Conservation (phyloP, 2,797 vertebrate species). For the Emydoidea blandingii region DNA sequence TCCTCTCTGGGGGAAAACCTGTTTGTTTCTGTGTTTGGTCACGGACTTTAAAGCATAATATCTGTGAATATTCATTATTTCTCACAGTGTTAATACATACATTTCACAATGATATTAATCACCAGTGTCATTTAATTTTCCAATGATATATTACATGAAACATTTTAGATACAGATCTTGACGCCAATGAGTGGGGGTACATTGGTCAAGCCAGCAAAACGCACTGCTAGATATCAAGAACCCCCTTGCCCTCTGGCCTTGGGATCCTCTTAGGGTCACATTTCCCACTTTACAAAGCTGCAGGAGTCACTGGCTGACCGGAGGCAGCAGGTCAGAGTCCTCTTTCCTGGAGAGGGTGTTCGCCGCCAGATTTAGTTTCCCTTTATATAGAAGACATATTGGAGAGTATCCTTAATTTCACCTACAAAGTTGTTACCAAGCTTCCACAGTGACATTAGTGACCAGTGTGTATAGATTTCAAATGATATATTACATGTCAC, state of each 20-base stretch:
- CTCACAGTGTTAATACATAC: too few relatives aligned
- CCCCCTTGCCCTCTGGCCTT: background rate
- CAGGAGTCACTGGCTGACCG: background rate
- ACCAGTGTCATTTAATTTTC: background rate
- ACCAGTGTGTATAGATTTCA: background rate
- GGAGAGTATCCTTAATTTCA: background rate
- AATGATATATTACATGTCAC: too few relatives aligned
- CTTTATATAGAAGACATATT: background rate
- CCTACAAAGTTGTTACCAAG: background rate
- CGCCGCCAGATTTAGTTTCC: too few relatives aligned
- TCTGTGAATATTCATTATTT: too few relatives aligned
- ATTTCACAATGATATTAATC: too few relatives aligned
- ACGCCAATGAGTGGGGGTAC: background rate
- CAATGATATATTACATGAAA: background rate
- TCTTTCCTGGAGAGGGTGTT: background rate
- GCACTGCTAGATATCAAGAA: background rate
- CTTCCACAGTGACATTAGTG: background rate
- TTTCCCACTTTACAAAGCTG: background rate
- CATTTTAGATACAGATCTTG: background rate
- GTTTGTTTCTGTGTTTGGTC: too few relatives aligned
- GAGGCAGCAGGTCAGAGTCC: too few relatives aligned
- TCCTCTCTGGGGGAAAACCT: too few relatives aligned
- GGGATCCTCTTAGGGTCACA: background rate
- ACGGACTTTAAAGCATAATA: too few relatives aligned
- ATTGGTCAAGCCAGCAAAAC: background rate